phyloP scores from a whole-genome alignment of 2,113 vertebrate species.

The Burhinus bistriatus region DNA sequence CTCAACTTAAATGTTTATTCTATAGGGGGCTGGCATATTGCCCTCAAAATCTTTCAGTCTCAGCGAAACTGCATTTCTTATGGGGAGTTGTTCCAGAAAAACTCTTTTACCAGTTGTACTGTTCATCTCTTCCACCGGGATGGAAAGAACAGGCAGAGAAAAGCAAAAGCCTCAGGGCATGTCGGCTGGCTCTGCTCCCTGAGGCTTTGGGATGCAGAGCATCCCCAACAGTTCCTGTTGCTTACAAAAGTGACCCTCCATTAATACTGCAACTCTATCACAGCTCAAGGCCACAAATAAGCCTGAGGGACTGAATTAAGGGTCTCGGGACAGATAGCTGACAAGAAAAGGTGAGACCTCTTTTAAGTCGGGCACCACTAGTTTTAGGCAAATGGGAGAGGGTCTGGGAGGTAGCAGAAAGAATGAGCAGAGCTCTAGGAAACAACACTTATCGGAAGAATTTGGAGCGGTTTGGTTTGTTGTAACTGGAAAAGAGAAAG shows the following conservation, averaged over 20 bases:
- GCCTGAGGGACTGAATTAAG: background rate
- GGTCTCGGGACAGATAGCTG: background rate
- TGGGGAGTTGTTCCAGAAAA: background rate
- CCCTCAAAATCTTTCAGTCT: background rate
- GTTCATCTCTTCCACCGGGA: accelerated
- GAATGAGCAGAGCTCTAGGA: background rate
- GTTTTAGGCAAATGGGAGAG: background rate
- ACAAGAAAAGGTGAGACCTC: background rate
- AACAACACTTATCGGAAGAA: background rate
- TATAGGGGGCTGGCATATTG: background rate
- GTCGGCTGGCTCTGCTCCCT: background rate
- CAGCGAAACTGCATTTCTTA: background rate
- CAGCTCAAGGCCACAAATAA: background rate
- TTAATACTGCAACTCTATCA: background rate
- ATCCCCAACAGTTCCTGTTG: background rate
- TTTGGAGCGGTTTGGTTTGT: background rate
- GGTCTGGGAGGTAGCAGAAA: background rate
- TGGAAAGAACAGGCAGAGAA: background rate
- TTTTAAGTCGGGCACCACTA: background rate
- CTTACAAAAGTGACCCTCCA: background rate
- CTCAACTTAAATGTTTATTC: background rate
- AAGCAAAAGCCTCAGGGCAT: background rate
- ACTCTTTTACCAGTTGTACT: background rate
- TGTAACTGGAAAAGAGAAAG: background rate
- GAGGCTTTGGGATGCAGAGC: background rate